phyloP scores from a whole-genome alignment of 2,797 vertebrate genomes.

The Orientallactaga sibirica region DNA sequence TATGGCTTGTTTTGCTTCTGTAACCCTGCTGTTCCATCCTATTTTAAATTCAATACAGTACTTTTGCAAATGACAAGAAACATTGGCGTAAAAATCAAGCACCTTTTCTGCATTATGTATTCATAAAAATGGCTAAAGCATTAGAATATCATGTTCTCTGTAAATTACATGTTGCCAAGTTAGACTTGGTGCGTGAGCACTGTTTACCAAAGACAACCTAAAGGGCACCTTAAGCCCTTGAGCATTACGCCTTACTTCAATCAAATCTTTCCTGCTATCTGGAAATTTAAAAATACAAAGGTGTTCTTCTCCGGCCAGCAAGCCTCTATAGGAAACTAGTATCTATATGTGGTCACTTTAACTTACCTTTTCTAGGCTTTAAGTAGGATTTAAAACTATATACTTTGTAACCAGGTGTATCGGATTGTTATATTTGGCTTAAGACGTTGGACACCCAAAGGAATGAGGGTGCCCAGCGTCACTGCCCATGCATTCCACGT shows the following conservation, averaged over 20 bases:
- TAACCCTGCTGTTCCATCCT: neutral
- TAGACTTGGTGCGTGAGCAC: neutral
- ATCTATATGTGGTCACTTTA: neutral
- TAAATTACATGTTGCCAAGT: conserved; percentile 18
- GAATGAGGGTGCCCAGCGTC: too few relatives aligned
- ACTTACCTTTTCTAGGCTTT: conserved; percentile 59
- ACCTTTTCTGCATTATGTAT: neutral
- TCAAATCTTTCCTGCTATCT: conserved; percentile 24
- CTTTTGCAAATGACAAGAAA: conserved; percentile 53
- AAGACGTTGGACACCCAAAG: conserved; percentile 21
- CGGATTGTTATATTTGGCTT: conserved; percentile 12
- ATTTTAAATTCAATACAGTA: conserved; percentile 46
- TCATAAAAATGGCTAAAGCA: neutral
- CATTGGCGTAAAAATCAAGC: neutral
- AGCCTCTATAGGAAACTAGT: neutral
- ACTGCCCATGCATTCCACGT: conserved; percentile 37
- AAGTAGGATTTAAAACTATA: conserved; percentile 37
- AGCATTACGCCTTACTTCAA: conserved; percentile 74
- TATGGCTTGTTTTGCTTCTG: conserved; percentile 35
- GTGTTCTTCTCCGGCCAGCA: neutral
- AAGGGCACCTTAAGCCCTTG: conserved; percentile 75
- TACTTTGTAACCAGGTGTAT: conserved; percentile 69
- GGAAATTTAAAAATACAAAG: conserved; percentile 63
- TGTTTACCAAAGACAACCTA: neutral
- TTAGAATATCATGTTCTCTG: neutral